Percentiles rank a stretch among this genome's conserved stretches.
Conservation (phyloP, 2,113 vertebrate genomes). For the Gasterosteus aculeatus region DNA sequence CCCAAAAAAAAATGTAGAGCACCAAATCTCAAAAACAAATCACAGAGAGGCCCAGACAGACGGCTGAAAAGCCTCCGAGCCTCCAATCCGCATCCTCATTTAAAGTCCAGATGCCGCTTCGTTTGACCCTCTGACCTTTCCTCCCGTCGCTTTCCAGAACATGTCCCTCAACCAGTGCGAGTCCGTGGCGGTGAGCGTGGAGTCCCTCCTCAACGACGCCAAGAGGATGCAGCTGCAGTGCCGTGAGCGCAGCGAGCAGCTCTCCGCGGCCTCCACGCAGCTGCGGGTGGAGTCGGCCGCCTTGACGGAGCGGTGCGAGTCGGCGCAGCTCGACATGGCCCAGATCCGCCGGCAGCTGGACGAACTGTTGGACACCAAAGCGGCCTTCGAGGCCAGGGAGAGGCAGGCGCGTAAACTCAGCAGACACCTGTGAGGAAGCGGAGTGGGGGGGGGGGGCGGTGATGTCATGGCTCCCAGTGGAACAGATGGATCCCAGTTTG, state of each 20-base stretch:
- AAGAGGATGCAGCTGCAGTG: constrained; percentile 73
- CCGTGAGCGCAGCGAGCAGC: constrained; percentile 65
- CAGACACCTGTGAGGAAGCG: constrained; percentile 65
- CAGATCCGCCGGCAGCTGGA: constrained; percentile 69
- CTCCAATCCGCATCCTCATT: too few relatives aligned
- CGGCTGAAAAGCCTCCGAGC: neutral
- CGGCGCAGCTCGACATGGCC: constrained; percentile 75
- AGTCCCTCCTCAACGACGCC: constrained; percentile 72
- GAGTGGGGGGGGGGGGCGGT: too few relatives aligned
- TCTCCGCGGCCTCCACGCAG: constrained; percentile 62
- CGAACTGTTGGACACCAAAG: constrained; percentile 71
- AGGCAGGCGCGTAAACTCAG: constrained; percentile 75
- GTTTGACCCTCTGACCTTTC: constrained; percentile 11
- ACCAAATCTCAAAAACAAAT: constrained; percentile 11
- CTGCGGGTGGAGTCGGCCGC: constrained; percentile 70
- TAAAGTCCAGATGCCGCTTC: neutral
- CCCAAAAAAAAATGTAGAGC: constrained; percentile 3
- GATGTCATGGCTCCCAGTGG: neutral
- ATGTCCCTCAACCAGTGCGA: constrained; percentile 69
- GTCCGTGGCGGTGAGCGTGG: constrained; percentile 68
- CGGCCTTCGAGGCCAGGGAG: constrained; percentile 71
- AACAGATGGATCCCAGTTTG: neutral
- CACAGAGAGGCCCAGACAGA: neutral
- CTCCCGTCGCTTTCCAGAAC: constrained; percentile 26
- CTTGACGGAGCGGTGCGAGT: constrained; percentile 72